Evolutionary conservation across 1,140 invertebrate species (phyloP), one percentile per base, ranked within the genome.

Genomic region (Eulimnadia texana): DNA sequence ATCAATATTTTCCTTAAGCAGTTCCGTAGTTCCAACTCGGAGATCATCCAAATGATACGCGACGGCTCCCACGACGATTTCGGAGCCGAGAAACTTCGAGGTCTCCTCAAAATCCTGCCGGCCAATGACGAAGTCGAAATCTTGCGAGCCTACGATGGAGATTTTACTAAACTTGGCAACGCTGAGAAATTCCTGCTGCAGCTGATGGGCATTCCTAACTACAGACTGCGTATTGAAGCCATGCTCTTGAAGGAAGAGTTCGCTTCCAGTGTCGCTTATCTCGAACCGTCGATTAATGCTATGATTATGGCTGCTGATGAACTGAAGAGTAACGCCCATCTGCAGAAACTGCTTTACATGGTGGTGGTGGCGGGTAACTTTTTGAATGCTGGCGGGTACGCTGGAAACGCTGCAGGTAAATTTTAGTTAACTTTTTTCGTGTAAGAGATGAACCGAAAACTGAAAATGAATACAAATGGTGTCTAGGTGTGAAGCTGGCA

Each of bases 1-100:
- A 89, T 98, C 0, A 98, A 97, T 72, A 98, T 98, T 64, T 98
- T 98, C 74, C 77, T 98, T n/a, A 97, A 96, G 74, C 93, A 98
- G 74, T 97, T 97, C 71, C 77, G 88, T 74, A 88, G 86, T 72
- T 85, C 87, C 52, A 91, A 93, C 69, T 85, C 91, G 66, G 88
- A 95, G 65, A 94, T 98, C 53, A 87, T 97, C 63, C 81, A 86
- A 59, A 75, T 95, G 63, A 88, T 98, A 42, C 76, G 79, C 56
- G 82, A 89, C 59, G 92, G 93, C 0, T 82, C 83, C 13, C 88
- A 93, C 70, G 85, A 88, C 63, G 85, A 90, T 64, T 90, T 98
- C 57, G 94, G 94, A 1, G 83, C 88, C 0, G 94, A 98, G 75
- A 86, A 92, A 69, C 74, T 98, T 2, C 80, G 89, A 2, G 92